These are phyloP conservation scores for Cyphomyrus plagiostoma DNA, from an alignment of 2,113 vertebrate genomes.

Conservation along the genomic window DNA sequence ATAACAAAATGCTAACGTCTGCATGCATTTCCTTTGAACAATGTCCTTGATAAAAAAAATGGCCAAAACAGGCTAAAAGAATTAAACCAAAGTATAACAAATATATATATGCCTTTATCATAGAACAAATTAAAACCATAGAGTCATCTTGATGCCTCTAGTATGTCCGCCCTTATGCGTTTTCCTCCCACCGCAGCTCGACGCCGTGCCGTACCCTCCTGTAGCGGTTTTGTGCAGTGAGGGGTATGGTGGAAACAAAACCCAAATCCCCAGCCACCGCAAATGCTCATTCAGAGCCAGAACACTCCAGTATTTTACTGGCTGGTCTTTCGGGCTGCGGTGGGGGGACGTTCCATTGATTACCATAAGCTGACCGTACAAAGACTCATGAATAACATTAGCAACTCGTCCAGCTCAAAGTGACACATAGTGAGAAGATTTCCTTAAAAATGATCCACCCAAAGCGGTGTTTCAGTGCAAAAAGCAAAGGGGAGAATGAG, in stretches of 20 bases:
- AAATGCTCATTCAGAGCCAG: background rate
- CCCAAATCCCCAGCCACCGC: background rate
- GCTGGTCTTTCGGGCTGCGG: background rate
- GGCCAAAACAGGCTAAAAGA: background rate
- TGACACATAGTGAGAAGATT: background rate
- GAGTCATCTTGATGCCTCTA: background rate
- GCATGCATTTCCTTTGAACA: background rate
- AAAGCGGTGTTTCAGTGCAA: background rate
- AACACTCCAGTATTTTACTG: background rate
- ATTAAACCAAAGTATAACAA: background rate
- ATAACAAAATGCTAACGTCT: background rate
- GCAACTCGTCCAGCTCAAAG: background rate
- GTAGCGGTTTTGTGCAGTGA: background rate
- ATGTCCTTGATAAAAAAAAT: background rate
- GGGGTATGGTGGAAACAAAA: background rate
- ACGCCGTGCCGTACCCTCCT: background rate
- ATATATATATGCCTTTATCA: background rate
- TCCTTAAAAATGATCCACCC: background rate
- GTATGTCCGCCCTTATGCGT: background rate
- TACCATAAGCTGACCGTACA: background rate
- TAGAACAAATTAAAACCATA: background rate
- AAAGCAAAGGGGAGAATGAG: background rate
- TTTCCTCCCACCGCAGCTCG: background rate
- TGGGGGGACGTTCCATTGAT: background rate
- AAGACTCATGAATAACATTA: background rate